These are phyloP conservation scores for Puffinus mauretanicus DNA, from an alignment of 2,113 vertebrate genomes.

Conservation along the genomic window DNA sequence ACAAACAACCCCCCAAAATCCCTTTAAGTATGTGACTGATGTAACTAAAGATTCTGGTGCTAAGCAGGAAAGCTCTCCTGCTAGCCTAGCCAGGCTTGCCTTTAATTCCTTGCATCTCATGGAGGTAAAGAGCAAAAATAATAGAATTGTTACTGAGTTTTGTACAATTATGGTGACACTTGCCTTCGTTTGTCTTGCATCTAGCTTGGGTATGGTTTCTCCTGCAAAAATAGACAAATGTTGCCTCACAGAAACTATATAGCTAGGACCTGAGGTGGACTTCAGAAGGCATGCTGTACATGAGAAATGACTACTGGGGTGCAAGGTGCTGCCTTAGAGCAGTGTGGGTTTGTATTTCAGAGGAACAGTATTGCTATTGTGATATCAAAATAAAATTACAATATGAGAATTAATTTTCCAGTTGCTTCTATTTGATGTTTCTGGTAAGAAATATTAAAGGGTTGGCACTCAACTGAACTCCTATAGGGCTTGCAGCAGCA, in stretches of 20 bases:
- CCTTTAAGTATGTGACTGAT: neutral
- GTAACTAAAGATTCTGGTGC: neutral
- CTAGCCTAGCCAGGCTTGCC: neutral
- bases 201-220: neutral
- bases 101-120: neutral
- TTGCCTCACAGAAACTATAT: neutral
- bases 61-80: neutral
- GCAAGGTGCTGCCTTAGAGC: rapidly evolving
- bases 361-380: neutral
- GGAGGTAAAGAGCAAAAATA: neutral
- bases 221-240: neutral
- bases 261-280: neutral
- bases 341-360: neutral
- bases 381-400: neutral
- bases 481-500: neutral
- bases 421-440: neutral
- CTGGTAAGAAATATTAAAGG: neutral
- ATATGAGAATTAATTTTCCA: neutral
- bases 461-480: neutral
- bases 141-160: neutral
- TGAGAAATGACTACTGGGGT: neutral
- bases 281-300: neutral
- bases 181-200: neutral
- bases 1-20: too few species aligned
- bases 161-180: neutral